Evolutionary conservation across 2,888 invertebrate genomes (phyloP), one percentile per base, ranked within the genome.

Genomic region (Amphipoea oculea): DNA sequence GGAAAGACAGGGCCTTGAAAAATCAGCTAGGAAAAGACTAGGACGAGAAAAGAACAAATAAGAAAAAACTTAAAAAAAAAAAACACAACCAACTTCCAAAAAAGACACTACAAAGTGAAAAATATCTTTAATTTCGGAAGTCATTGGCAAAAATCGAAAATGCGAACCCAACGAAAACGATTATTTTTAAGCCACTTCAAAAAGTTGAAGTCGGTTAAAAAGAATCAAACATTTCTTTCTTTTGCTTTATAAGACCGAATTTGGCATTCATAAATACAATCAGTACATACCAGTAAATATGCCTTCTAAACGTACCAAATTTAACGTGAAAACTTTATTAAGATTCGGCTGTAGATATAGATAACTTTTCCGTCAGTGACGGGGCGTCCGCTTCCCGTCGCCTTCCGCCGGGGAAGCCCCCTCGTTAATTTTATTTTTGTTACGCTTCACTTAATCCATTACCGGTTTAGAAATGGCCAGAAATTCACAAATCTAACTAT

Each of bases 381-480:
- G 93, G 90, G 93, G 92, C 92, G 92, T 93, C 94, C 94, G 93
- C 92, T 95, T 96, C 95, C 95, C 90, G 91, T 89, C 92, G 93
- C 89, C 92, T 95, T 95, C 96, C 95, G 93, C 91, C 91, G 95
- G 94, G 90, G 92, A 94, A 92, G 91, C 92, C 90, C 90, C 94
- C 94, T 95, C 96, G 95, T 95, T 95, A 95, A 96, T 96, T 96
- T 95, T 95, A 96, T 96, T 96, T 95, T 93, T 93, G 92, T 92
- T 91, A 94, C 94, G 94, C 91, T 92, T 93, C 93, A 93, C 93
- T 94, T 95, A 94, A 95, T 94, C 94, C 92, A 93, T 94, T 95
- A 94, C 92, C 91, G 91, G 92, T 90, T 91, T 89, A 83, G 79
- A 82, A 89, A 89, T 89, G 84, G 88, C 87, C 86, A 84, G 82